These are phyloP conservation scores for Pediacus dermestoides DNA, from an alignment of 2,888 invertebrate genomes.

Conservation along the genomic window DNA sequence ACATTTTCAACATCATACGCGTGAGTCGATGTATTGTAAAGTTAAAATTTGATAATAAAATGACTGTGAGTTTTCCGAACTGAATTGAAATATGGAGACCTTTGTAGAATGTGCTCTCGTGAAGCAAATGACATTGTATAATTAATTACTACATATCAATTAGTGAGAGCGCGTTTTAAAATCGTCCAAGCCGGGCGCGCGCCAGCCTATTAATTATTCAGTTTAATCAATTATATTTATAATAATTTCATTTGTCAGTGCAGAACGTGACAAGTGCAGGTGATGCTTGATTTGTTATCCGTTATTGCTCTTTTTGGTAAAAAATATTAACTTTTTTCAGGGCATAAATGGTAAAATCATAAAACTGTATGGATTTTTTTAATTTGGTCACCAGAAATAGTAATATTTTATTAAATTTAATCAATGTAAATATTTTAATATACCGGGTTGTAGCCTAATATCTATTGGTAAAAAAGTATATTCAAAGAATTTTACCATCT, in stretches of 20 bases:
- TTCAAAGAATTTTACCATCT: too few relatives aligned
- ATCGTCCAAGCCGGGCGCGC: slow-evolving; percentile 37
- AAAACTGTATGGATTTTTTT: too few relatives aligned
- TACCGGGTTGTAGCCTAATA: too few relatives aligned
- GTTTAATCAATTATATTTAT: slow-evolving; percentile 45
- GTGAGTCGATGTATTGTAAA: too few relatives aligned
- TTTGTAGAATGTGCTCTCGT: slow-evolving; percentile 34
- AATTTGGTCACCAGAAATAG: too few relatives aligned
- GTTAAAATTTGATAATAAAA: slow-evolving; percentile 44
- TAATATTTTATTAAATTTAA: too few relatives aligned
- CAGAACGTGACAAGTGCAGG: slow-evolving; percentile 38
- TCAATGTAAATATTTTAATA: too few relatives aligned
- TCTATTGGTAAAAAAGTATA: too few relatives aligned
- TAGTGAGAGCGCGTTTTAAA: slow-evolving; percentile 45
- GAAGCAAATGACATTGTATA: slow-evolving; percentile 43
- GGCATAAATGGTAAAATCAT: too few relatives aligned
- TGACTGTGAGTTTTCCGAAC: slow-evolving; percentile 39
- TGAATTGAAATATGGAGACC: slow-evolving; percentile 33
- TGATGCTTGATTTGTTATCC: slow-evolving; percentile 41
- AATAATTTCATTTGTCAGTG: slow-evolving; percentile 35
- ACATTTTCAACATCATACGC: too few relatives aligned
- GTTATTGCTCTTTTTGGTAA: too few relatives aligned
- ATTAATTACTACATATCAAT: slow-evolving; percentile 47
- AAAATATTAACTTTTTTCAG: too few relatives aligned
- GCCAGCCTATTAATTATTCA: slow-evolving; percentile 43